A percentile compares a stretch with the other conserved stretches of the same genome.
phyloP scores from a whole-genome alignment of 2,888 invertebrate genomes.

The Cephus nigrinus region DNA sequence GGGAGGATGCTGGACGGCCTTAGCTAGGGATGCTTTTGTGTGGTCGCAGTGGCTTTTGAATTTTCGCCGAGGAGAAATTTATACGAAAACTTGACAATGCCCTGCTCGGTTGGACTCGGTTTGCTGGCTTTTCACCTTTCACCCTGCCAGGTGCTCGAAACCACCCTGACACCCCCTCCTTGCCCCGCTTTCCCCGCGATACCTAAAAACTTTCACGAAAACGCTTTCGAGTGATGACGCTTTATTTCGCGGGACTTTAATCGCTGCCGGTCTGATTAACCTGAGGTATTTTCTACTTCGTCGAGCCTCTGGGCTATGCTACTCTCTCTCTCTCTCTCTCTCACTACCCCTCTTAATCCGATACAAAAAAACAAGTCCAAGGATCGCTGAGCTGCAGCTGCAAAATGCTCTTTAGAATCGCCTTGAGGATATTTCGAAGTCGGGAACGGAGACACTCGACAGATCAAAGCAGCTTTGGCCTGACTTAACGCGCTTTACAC shows the following conservation, averaged over 20 bases:
- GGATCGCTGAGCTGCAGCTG: too few species aligned
- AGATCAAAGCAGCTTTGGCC: slow-evolving; percentile 45
- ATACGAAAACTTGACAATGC: slow-evolving; percentile 54
- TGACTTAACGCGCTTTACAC: slow-evolving; percentile 38
- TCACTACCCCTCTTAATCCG: not conserved
- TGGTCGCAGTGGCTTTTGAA: slow-evolving; percentile 40
- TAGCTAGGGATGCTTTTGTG: slow-evolving; percentile 27
- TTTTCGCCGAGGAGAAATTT: slow-evolving; percentile 53
- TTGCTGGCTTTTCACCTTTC: slow-evolving; percentile 25
- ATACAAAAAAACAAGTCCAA: too few species aligned
- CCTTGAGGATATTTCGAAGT: slow-evolving; percentile 9
- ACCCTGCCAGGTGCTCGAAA: too few species aligned
- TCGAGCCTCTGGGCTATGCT: not conserved
- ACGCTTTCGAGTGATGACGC: too few species aligned
- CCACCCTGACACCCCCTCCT: too few species aligned
- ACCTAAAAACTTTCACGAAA: too few species aligned
- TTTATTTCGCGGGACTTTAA: too few species aligned
- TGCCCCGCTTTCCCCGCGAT: too few species aligned
- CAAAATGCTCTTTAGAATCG: too few species aligned
- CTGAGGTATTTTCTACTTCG: too few species aligned
- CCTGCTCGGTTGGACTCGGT: slow-evolving; percentile 22
- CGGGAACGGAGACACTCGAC: slow-evolving; percentile 26
- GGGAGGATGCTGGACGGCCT: too few species aligned
- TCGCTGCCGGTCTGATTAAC: too few species aligned
- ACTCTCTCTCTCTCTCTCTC: not conserved